Evolutionary conservation across 2,113 vertebrate genomes (phyloP).

Genomic region (Scomber japonicus): DNA sequence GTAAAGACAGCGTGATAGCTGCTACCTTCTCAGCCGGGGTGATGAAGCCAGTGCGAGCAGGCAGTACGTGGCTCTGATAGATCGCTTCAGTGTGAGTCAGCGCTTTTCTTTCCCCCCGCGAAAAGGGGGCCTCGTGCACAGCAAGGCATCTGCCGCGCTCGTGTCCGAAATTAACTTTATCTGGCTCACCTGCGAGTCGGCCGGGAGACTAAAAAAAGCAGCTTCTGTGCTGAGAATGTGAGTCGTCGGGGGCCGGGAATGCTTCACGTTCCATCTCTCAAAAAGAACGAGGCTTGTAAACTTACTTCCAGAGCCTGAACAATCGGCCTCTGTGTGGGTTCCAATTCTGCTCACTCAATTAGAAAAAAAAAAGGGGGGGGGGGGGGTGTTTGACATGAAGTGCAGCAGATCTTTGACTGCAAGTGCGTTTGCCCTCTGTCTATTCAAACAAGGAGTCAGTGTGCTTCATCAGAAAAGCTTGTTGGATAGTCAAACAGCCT

Average conservation of each 20-base stretch:
- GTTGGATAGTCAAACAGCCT: too few relatives aligned
- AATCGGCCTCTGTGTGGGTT: not conserved
- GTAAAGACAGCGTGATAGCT: conserved; percentile 46
- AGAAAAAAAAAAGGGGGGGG: not conserved
- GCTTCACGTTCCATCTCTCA: conserved; percentile 35
- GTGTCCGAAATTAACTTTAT: conserved; percentile 67
- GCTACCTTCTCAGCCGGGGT: conserved; percentile 45
- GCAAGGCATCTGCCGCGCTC: conserved; percentile 58
- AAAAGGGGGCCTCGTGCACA: conserved; percentile 19
- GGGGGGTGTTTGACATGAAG: too few relatives aligned
- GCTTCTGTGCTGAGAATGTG: conserved; percentile 42
- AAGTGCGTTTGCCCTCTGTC: too few relatives aligned
- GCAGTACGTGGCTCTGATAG: conserved; percentile 39
- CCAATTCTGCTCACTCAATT: not conserved
- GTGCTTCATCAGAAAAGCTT: too few relatives aligned
- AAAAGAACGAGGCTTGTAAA: not conserved
- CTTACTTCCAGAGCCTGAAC: not conserved
- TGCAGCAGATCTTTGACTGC: too few relatives aligned
- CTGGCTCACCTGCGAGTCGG: conserved; percentile 45
- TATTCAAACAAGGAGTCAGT: too few relatives aligned
- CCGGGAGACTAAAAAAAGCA: conserved; percentile 58
- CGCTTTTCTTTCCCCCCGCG: conserved; percentile 45
- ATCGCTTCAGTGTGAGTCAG: conserved; percentile 67
- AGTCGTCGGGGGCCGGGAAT: conserved; percentile 29
- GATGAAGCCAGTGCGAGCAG: conserved; percentile 57